A percentile compares a stretch with the other conserved stretches of the same genome.
phyloP scores from a whole-genome alignment of 2,888 invertebrate species.

The Caprella mutica region DNA sequence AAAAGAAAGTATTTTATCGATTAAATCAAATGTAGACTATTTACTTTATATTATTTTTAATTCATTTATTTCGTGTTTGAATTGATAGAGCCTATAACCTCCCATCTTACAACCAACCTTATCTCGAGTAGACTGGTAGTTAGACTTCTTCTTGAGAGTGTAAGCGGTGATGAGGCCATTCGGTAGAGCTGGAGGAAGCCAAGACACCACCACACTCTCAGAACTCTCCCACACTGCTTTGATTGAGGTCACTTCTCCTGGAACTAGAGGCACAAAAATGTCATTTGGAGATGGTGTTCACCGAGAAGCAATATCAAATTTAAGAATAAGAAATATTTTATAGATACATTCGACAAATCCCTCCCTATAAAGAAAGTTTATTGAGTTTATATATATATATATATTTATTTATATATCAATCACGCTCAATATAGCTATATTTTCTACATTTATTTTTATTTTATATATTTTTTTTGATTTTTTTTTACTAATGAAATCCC shows the following conservation, averaged over 20 bases:
- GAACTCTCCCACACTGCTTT: constrained; percentile 17
- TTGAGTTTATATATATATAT: not conserved
- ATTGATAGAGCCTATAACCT: too few species aligned
- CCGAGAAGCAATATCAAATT: too few species aligned
- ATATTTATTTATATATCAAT: constrained; percentile 1
- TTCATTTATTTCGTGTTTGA: too few species aligned
- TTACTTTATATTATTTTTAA: too few species aligned
- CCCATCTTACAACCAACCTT: too few species aligned
- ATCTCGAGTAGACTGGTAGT: too few species aligned
- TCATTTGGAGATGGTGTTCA: too few species aligned
- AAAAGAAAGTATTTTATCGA: too few species aligned
- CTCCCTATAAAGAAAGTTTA: not conserved
- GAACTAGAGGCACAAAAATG: not conserved
- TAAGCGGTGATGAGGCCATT: constrained; percentile 21
- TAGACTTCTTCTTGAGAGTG: constrained; percentile 11
- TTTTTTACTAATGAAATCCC: not conserved
- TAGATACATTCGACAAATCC: not conserved
- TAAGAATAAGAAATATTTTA: too few species aligned
- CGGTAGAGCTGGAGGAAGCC: constrained; percentile 19
- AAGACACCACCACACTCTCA: constrained; percentile 19
- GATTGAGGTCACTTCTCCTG: constrained; percentile 18
- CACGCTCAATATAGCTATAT: constrained; percentile 4
- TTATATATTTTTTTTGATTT: constrained; percentile 4
- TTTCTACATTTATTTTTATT: not conserved
- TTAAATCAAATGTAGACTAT: too few species aligned